Evolutionary conservation across 2,113 vertebrate genomes (phyloP).

Genomic region (Puntigrus tetrazona): DNA sequence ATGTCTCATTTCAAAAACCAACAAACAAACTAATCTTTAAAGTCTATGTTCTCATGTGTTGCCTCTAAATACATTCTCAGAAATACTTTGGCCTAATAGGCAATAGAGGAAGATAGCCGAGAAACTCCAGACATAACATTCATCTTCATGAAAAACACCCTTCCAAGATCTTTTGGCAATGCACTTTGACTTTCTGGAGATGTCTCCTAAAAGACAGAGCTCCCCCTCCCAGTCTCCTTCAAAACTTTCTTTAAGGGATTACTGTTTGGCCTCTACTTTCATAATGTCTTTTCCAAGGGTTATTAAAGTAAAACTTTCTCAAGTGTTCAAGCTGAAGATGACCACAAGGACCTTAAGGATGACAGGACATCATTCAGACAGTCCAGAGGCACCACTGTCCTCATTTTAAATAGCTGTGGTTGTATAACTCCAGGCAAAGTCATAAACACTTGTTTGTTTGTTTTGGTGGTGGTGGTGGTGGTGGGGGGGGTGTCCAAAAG

Average conservation of each 20-base stretch:
- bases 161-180: slow-evolving; percentile 38
- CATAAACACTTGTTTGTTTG: neutral
- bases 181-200: slow-evolving; percentile 35
- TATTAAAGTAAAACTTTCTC: slow-evolving; percentile 38
- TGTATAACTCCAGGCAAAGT: neutral
- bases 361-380: neutral
- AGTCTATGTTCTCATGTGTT: neutral
- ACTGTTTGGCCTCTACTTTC: slow-evolving; percentile 16
- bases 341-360: slow-evolving; percentile 2
- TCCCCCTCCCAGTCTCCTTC: neutral
- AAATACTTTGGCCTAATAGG: slow-evolving; percentile 32
- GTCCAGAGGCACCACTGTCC: neutral
- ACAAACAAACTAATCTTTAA: no score
- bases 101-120: slow-evolving; percentile 37
- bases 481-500: no score
- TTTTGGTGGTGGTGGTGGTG: no score
- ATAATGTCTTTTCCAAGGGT: slow-evolving; percentile 33
- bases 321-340: slow-evolving; percentile 22
- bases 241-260: slow-evolving; percentile 2
- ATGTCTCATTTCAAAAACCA: neutral
- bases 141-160: slow-evolving; percentile 40
- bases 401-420: neutral
- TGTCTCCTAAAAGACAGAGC: slow-evolving; percentile 42
- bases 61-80: slow-evolving; percentile 10
- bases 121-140: slow-evolving; percentile 46